Base-by-base conservation (phyloP, 2,797 vertebrate genomes). In the Protosalanx chinensis region DNA sequence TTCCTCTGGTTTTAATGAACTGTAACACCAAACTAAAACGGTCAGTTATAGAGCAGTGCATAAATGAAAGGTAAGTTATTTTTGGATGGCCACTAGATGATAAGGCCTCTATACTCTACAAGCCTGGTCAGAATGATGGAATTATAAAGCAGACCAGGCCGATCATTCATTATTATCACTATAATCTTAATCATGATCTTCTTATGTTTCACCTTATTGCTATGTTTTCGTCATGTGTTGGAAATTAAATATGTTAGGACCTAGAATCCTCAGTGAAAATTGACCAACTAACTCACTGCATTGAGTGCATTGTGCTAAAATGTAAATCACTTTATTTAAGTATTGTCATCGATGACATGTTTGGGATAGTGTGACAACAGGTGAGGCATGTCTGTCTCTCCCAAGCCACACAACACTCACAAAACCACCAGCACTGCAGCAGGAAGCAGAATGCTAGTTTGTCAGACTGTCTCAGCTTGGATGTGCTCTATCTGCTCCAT, bases 401-500 rank as follows among this genome's bases (percentile, higher is more conserved):
- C 13, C 12, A 13, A 46, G 41, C 51, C 3, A 16, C 18, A 6
- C 3, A 1, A 56, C 51, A 56, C 51, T 15, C 8, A 56, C 18
- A n/a, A 16, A 56, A 5, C 3, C 51, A 56, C 51, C 18, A 16
- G n/a, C 18, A 56, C 10, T 5, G 15, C 5, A 56, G 51, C 51
- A 56, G 18, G 51, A 56, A 56, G 10, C 84, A 80, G 85, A 81
- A 84, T 71, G 76, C 85, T 27, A 51, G 81, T 88, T 86, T 85
- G 80, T 85, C 88, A 86, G 86, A 88, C 85, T 16, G 3, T 72
- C 32, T 33, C 83, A 86, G 85, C 81, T 72, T 82, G 82, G 79
- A 85, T 81, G 81, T 76, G 80, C 86, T 82, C 83, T 88, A 84
- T 86, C 89, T 85, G 84, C 84, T 84, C 85, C 86, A 82, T 72